phyloP scores from a whole-genome alignment of 2,888 invertebrate species.

The Trissolcus brochymenae region DNA sequence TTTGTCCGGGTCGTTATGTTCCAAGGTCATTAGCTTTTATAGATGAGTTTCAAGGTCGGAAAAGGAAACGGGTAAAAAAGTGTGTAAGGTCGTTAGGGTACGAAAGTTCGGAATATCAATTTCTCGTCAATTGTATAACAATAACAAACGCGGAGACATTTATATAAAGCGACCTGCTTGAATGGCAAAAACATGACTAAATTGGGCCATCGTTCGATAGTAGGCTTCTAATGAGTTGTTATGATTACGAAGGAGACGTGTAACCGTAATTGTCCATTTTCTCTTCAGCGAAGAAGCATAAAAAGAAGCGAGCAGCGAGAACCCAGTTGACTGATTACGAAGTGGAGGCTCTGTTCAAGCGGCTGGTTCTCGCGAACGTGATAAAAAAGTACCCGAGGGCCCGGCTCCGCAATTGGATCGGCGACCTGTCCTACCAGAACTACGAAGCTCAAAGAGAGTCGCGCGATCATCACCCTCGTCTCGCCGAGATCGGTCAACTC shows the following conservation, averaged over 20 bases:
- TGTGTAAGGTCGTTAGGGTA: too few relatives aligned
- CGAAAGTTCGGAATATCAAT: too few relatives aligned
- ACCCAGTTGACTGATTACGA: constrained; percentile 81
- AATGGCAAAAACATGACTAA: background rate
- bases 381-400: constrained; percentile 81
- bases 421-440: constrained; percentile 82
- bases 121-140: background rate
- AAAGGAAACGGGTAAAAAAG: too few relatives aligned
- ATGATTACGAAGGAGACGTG: constrained; percentile 39
- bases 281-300: constrained; percentile 52
- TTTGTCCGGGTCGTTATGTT: too few relatives aligned
- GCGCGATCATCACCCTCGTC: constrained; percentile 77
- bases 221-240: constrained; percentile 43
- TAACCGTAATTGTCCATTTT: constrained; percentile 53
- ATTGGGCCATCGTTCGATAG: constrained; percentile 9
- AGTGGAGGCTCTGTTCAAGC: constrained; percentile 83
- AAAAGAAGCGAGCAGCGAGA: constrained; percentile 77
- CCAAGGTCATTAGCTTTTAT: constrained; percentile 1
- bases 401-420: constrained; percentile 82
- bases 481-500: constrained; percentile 81
- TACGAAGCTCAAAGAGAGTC: constrained; percentile 77
- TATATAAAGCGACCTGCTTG: background rate
- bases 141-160: background rate
- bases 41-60: background rate
- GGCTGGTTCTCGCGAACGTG: constrained; percentile 83